Conservation (phyloP, 2,888 invertebrate species). For the Diabrotica balteata region DNA sequence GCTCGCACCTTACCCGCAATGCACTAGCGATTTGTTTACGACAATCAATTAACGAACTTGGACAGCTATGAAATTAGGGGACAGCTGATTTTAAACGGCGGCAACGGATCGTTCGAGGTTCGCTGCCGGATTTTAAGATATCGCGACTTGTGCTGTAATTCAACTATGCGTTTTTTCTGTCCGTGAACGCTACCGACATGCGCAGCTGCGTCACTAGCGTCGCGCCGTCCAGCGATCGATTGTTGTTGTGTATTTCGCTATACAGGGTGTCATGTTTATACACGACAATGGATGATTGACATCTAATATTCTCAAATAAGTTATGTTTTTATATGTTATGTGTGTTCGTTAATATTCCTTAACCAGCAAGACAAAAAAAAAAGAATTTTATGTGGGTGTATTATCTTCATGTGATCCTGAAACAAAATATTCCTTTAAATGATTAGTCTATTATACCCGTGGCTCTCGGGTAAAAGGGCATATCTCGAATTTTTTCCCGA, state of each 20-base stretch:
- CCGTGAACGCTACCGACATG: constrained; percentile 33
- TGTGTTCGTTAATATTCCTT: too few relatives aligned
- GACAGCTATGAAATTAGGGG: constrained; percentile 7
- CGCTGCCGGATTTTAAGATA: constrained; percentile 38
- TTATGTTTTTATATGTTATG: too few relatives aligned
- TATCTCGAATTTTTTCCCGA: too few relatives aligned
- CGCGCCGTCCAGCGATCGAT: constrained; percentile 13
- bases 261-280: too few relatives aligned
- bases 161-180: constrained; percentile 19
- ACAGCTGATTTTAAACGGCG: constrained; percentile 38
- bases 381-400: too few relatives aligned
- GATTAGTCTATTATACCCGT: too few relatives aligned
- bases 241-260: not conserved
- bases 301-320: too few relatives aligned
- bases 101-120: constrained; percentile 34
- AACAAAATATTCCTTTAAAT: too few relatives aligned
- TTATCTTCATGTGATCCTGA: too few relatives aligned
- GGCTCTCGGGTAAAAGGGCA: too few relatives aligned
- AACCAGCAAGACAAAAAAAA: too few relatives aligned
- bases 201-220: constrained; percentile 33
- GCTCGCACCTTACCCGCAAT: not conserved
- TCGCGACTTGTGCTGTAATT: constrained; percentile 9
- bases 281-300: too few relatives aligned
- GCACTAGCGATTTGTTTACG: constrained; percentile 13
- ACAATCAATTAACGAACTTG: not conserved